Conservation (phyloP, 2,113 vertebrate species). For the Xiphophorus couchianus region DNA sequence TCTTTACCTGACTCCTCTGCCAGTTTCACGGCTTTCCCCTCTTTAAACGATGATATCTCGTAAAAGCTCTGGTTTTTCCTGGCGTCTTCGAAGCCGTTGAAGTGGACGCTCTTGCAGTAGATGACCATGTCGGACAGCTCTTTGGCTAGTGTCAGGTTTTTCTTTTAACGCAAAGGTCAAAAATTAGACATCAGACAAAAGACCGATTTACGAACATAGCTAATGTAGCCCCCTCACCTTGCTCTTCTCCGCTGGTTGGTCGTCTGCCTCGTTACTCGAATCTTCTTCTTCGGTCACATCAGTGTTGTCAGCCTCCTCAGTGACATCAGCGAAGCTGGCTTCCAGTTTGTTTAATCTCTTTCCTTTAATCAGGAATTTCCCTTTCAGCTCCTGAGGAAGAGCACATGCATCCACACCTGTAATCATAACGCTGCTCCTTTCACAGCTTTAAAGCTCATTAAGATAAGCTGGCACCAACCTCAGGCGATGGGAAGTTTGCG, state of each 20-base stretch:
- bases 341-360: conserved; percentile 90
- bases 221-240: conserved; percentile 35
- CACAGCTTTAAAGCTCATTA: not conserved
- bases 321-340: conserved; percentile 62
- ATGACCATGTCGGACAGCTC: conserved; percentile 91
- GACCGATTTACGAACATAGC: not conserved
- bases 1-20: conserved; percentile 87
- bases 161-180: conserved; percentile 64
- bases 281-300: conserved; percentile 94
- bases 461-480: conserved; percentile 76
- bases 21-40: conserved; percentile 85
- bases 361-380: conserved; percentile 93
- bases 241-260: conserved; percentile 63
- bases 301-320: conserved; percentile 60
- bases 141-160: conserved; percentile 86
- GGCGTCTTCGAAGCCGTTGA: conserved; percentile 84
- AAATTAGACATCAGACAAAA: not conserved
- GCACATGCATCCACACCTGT: not conserved
- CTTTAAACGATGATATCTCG: conserved; percentile 91
- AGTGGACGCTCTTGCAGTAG: conserved; percentile 94
- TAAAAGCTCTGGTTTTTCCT: conserved; percentile 83
- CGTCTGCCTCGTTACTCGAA: conserved; percentile 80
- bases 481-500: conserved; percentile 87
- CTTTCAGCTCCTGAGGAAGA: conserved; percentile 86
- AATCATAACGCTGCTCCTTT: not conserved